phyloP scores from a whole-genome alignment of 1,140 invertebrate genomes.

The Teleogryllus occipitalis region DNA sequence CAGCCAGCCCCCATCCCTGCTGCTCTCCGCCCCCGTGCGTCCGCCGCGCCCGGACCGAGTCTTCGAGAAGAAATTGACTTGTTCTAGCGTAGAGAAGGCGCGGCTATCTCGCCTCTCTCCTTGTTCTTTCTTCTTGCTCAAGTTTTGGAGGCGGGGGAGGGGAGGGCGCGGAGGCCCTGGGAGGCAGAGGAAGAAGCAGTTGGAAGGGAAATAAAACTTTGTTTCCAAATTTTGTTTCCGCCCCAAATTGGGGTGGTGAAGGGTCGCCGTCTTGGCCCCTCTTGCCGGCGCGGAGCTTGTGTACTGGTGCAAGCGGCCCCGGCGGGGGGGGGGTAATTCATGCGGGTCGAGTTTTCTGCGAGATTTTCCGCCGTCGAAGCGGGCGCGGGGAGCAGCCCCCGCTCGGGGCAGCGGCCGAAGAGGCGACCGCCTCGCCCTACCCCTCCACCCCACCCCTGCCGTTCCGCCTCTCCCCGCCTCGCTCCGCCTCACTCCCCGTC shows the following conservation, averaged over 20 bases:
- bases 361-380: neutral
- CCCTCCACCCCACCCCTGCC: neutral
- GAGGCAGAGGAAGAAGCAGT: neutral
- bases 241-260: neutral
- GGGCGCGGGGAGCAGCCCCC: neutral
- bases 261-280: neutral
- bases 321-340: neutral
- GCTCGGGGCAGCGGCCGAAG: neutral
- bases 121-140: neutral
- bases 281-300: neutral
- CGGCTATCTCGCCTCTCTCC: neutral
- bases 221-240: slow-evolving; percentile 4
- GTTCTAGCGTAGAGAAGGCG: neutral
- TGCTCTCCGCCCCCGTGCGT: neutral
- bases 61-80: neutral
- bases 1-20: neutral
- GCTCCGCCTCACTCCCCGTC: too few relatives aligned
- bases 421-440: neutral
- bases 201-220: slow-evolving; percentile 5
- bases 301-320: neutral
- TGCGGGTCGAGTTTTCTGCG: neutral
- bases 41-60: neutral
- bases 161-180: neutral
- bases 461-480: too few relatives aligned
- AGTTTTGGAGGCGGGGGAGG: neutral